A percentile compares a stretch with the other conserved stretches of the same genome.
phyloP scores from a whole-genome alignment of 1,140 invertebrate species.

The Ganaspis sp. region DNA sequence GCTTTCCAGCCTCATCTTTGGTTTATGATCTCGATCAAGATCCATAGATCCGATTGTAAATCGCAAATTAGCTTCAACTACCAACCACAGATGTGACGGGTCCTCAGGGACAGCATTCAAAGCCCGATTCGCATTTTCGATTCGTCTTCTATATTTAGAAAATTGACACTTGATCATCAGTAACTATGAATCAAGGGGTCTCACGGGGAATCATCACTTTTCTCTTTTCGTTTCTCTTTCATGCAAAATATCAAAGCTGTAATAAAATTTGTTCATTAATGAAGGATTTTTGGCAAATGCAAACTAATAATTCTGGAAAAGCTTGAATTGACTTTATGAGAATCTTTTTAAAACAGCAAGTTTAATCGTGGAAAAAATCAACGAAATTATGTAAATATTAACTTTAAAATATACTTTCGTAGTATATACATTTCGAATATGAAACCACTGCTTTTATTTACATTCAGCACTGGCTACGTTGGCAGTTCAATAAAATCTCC shows the following conservation, averaged over 20 bases:
- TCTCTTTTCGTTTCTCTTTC: no score
- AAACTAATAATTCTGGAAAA: no score
- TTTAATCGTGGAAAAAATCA: neutral
- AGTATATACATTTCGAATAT: neutral
- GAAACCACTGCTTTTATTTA: neutral
- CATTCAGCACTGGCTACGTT: conserved; percentile 17
- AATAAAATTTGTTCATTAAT: no score
- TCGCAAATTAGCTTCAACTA: neutral
- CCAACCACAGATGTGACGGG: neutral
- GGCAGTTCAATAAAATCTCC: conserved; percentile 28
- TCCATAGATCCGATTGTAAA: neutral
- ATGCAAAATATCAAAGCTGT: no score
- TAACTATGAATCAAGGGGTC: no score
- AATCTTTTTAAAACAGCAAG: neutral
- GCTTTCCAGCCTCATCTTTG: neutral
- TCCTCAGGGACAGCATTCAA: neutral
- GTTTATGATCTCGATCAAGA: conserved; percentile 4
- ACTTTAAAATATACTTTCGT: neutral
- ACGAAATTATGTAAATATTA: neutral
- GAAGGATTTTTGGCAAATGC: no score
- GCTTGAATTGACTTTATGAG: no score
- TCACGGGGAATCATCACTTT: no score
- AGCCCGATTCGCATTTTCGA: neutral
- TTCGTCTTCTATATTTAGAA: no score
- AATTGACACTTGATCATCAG: no score